Base-by-base conservation (phyloP, 1,140 invertebrate genomes). In the Pygmarrhopalites habei region DNA sequence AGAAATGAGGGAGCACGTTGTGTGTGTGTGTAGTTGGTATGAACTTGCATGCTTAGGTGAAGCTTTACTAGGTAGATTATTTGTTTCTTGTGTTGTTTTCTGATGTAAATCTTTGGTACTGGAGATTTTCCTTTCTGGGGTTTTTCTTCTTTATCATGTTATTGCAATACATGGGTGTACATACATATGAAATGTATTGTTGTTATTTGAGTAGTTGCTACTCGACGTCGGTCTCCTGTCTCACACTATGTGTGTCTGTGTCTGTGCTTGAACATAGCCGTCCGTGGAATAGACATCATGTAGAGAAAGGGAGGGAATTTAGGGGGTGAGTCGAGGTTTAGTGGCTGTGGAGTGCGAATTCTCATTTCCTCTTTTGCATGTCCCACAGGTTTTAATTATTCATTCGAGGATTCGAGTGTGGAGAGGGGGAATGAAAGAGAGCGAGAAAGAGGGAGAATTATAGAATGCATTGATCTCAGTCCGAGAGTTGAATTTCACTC, bases 341-440 rank as follows among this genome's bases (percentile, higher is more conserved):
- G 62, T 64, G 47, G 60, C 60, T 66, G 65, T 66, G 60, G 60
- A 62, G 57, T 58, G 57, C 58, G 46, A 63, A 69, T 63, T 61
- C 65, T 46, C 60, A 67, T 64, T 70, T 67, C 65, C 62, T 67
- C 67, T 64, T 60, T 67, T 67, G 65, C 68, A 67, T 67, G 43
- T 70, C 65, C 65, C 68, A 65, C 59, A 70, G 68, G 65, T 65
- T 67, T 70, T 70, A 70, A 70, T 70, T 70, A 70, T 70, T 67
- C 68, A 70, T 39, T 39, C 53, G 62, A 64, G 59, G 25, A 46
- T 26, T n/a, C n/a, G n/a, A n/a, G n/a, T n/a, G 25, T 12, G 32
- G 52, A 57, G 56, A 30, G 41, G 32, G 56, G 43, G 44, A 2
- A 41, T 19, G 21, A n/a, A 15, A 32, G 55, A 57, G 30, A 39